A percentile compares a stretch with the other conserved stretches of the same genome.
Evolutionary conservation across 2,113 vertebrate genomes (phyloP).

Genomic region (Fregetta grallaria): DNA sequence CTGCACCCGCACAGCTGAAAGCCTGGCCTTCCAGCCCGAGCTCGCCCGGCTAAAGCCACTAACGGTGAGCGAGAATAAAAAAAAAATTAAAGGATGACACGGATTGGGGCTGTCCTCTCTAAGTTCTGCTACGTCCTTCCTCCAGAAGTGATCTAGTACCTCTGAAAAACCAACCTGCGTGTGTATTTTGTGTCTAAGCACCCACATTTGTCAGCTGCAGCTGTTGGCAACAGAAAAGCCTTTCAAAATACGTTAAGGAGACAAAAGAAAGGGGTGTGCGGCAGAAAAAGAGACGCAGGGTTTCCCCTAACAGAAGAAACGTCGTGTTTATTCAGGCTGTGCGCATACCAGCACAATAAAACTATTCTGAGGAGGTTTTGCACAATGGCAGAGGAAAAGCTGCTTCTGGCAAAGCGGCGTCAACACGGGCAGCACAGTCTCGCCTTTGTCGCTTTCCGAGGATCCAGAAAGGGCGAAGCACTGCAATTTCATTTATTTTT

Average conservation of each 20-base stretch:
- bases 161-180: neutral
- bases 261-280: fast-evolving
- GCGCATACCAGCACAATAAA: neutral
- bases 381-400: neutral
- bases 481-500: neutral
- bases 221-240: neutral
- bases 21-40: neutral
- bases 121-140: neutral
- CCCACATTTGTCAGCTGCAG: neutral
- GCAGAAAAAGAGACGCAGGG: neutral
- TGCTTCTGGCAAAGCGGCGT: neutral
- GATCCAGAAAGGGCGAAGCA: neutral
- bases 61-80: neutral
- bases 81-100: fast-evolving
- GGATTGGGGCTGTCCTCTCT: neutral
- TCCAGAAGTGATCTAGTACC: neutral
- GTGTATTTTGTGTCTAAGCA: neutral
- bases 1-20: fast-evolving
- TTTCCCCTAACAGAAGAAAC: neutral
- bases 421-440: neutral
- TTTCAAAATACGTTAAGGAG: neutral
- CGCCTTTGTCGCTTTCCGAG: neutral
- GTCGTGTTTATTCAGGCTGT: neutral
- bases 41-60: fast-evolving
- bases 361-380: neutral